These are phyloP conservation scores for Heliconius aoede DNA, from an alignment of 2,888 invertebrate species.

Conservation along the genomic window DNA sequence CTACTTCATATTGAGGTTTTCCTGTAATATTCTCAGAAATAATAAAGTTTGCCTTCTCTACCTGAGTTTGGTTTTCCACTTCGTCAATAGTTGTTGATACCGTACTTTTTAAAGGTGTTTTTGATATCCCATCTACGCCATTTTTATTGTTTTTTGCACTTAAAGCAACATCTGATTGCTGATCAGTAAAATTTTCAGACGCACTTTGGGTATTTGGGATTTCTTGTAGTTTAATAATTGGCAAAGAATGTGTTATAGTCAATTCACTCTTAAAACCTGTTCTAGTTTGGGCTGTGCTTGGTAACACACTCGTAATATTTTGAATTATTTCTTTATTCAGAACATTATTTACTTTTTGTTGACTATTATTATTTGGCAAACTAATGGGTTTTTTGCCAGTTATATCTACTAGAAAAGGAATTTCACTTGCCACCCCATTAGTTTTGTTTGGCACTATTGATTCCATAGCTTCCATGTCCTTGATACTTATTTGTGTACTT, in stretches of 20 bases:
- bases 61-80: not conserved
- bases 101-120: not conserved
- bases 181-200: not conserved
- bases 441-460: not conserved
- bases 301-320: not conserved
- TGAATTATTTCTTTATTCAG: not conserved
- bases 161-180: not conserved
- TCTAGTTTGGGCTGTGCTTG: not conserved
- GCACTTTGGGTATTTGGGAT: not conserved
- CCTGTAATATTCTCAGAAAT: not conserved
- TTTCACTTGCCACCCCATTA: not conserved
- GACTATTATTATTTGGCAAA: not conserved
- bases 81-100: not conserved
- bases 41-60: no score
- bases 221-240: not conserved
- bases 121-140: not conserved
- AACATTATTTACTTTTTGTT: not conserved
- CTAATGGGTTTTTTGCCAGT: not conserved
- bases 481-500: not conserved
- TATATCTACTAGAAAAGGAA: not conserved
- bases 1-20: not conserved
- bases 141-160: not conserved
- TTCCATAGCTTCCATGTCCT: not conserved
- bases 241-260: slow-evolving; percentile 8
- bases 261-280: not conserved